Evolutionary conservation across 2,888 invertebrate genomes (phyloP).

Genomic region (Callimorpha dominula): DNA sequence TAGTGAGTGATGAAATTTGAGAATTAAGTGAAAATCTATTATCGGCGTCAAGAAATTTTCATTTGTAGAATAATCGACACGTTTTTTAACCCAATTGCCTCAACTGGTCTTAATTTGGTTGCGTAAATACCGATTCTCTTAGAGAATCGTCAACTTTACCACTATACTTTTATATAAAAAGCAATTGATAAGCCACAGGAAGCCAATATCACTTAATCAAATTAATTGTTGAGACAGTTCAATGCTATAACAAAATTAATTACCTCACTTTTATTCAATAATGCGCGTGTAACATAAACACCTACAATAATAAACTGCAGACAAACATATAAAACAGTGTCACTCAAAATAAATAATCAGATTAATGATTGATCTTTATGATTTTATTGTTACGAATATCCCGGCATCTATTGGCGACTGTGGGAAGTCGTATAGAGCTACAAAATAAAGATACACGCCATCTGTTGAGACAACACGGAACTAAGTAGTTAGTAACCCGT

Average conservation of each 20-base stretch:
- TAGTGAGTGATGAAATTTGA: not conserved
- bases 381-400: too few relatives aligned
- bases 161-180: not conserved
- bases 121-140: not conserved
- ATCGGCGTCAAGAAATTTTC: not conserved
- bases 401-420: too few relatives aligned
- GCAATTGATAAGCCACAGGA: not conserved
- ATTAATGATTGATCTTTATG: too few relatives aligned
- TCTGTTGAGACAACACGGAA: too few relatives aligned
- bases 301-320: too few relatives aligned
- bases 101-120: not conserved
- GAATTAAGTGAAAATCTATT: not conserved
- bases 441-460: too few relatives aligned
- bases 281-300: not conserved
- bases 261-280: not conserved
- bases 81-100: not conserved
- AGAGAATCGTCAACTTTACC: not conserved
- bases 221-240: not conserved
- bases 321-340: too few relatives aligned
- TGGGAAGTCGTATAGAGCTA: too few relatives aligned
- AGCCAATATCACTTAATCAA: constrained; percentile 1
- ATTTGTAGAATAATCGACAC: not conserved
- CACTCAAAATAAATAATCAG: too few relatives aligned
- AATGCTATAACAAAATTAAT: not conserved
- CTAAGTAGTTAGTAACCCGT: too few relatives aligned